Evolutionary conservation across 2,888 invertebrate species (phyloP).

Genomic region (Parnassius orleans): DNA sequence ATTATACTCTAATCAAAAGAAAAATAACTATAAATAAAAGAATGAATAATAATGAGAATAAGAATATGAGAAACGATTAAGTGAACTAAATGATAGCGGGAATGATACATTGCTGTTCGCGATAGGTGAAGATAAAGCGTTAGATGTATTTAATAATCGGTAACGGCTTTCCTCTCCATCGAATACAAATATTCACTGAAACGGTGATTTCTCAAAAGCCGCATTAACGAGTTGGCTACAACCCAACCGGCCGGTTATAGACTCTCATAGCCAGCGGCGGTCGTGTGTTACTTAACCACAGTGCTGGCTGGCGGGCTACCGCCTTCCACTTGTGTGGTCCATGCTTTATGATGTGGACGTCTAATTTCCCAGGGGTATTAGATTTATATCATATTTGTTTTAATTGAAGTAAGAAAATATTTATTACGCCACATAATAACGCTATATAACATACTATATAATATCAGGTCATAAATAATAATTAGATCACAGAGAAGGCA

Average conservation of each 20-base stretch:
- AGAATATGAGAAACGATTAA: too few species aligned
- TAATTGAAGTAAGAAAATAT: not conserved
- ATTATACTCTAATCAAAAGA: too few species aligned
- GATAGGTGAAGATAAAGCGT: constrained; percentile 2
- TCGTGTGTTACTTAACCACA: constrained; percentile 39
- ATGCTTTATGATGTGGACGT: constrained; percentile 20
- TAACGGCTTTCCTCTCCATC: not conserved
- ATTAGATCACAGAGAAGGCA: too few species aligned
- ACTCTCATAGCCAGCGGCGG: constrained; percentile 29
- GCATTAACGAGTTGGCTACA: constrained; percentile 20
- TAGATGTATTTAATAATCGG: constrained; percentile 15
- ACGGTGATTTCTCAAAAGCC: constrained; percentile 19
- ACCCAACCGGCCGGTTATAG: constrained; percentile 17
- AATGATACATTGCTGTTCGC: not conserved
- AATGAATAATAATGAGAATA: too few species aligned
- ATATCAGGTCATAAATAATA: too few species aligned
- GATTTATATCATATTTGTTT: not conserved
- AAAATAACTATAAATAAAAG: too few species aligned
- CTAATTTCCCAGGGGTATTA: constrained; percentile 1
- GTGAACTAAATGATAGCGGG: not conserved
- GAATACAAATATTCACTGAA: constrained; percentile 23
- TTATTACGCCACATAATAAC: too few species aligned
- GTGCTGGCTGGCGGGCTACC: constrained; percentile 43
- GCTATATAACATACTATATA: too few species aligned
- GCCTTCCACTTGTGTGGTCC: constrained; percentile 63